Conservation (phyloP, 92 coral and sea anemone genomes). For the Metridium senile region DNA sequence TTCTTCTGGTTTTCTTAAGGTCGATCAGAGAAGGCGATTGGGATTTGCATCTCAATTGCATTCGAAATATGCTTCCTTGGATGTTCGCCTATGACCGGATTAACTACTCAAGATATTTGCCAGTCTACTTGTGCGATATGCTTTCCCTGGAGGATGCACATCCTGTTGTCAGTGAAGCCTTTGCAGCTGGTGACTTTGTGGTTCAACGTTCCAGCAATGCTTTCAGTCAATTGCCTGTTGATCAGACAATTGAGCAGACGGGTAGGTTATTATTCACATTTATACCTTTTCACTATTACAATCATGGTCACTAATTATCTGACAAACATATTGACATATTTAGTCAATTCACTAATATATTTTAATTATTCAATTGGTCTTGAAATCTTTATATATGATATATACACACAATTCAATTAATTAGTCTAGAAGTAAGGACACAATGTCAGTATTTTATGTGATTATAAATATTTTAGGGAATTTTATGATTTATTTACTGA, state of each 20-base stretch:
- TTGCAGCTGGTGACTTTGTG: constrained; percentile 33
- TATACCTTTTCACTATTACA: no score
- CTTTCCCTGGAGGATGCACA: constrained; percentile 34
- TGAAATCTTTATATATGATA: no score
- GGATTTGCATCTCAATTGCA: constrained; percentile 33
- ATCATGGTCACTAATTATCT: no score
- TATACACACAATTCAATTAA: no score
- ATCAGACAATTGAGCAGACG: constrained; percentile 44
- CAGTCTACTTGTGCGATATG: constrained; percentile 45
- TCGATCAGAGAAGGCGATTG: constrained; percentile 42
- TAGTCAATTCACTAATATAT: no score
- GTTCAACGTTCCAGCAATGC: constrained; percentile 18
- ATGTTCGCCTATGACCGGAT: constrained; percentile 45
- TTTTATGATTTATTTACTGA: background rate
- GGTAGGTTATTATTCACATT: no score
- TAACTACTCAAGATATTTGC: constrained; percentile 42
- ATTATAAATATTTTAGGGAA: background rate
- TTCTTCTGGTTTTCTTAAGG: constrained; percentile 31
- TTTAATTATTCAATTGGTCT: no score
- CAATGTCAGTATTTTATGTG: no score
- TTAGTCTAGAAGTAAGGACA: no score
- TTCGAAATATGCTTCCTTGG: constrained; percentile 46
- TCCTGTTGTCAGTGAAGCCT: constrained; percentile 32
- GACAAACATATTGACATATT: no score
- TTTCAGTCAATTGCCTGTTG: constrained; percentile 40